These are phyloP conservation scores for Synanthedon myopaeformis DNA, from an alignment of 2,888 invertebrate genomes.

Conservation along the genomic window DNA sequence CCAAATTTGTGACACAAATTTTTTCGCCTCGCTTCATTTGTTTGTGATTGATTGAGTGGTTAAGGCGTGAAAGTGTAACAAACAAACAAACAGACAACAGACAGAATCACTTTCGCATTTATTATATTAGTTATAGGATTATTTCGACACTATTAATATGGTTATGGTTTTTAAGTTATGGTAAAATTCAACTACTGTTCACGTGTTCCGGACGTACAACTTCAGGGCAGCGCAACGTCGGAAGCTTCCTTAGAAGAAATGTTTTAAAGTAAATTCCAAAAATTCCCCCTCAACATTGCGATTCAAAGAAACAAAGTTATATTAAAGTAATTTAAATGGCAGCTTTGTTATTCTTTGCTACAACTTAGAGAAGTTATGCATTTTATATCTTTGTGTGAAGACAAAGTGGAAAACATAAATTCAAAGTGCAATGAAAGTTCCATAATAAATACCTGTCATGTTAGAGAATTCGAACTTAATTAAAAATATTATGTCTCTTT, in stretches of 20 bases:
- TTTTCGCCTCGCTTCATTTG: too few relatives aligned
- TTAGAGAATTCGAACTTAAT: conserved; percentile 11
- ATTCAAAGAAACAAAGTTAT: conserved; percentile 58
- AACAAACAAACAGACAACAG: too few relatives aligned
- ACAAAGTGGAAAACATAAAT: conserved; percentile 1
- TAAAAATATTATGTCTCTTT: conserved; percentile 11
- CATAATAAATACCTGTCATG: neutral
- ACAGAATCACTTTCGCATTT: too few relatives aligned
- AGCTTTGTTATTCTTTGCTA: conserved; percentile 46
- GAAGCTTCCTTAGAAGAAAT: conserved; percentile 53
- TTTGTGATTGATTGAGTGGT: too few relatives aligned
- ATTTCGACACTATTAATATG: too few relatives aligned
- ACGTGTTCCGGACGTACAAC: conserved; percentile 30
- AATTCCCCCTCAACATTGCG: conserved; percentile 50
- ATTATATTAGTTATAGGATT: too few relatives aligned
- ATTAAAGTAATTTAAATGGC: conserved; percentile 57
- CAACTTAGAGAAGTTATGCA: conserved; percentile 41
- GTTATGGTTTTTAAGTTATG: too few relatives aligned
- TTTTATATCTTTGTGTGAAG: conserved; percentile 27
- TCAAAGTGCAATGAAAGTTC: neutral
- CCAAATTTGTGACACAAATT: too few relatives aligned
- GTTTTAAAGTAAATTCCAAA: conserved; percentile 59
- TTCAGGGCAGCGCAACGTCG: conserved; percentile 39
- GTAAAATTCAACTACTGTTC: conserved; percentile 1
- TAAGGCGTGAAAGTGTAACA: too few relatives aligned